Percentiles rank a stretch among this genome's conserved stretches.
These are phyloP conservation scores for Vanessa cardui DNA, from an alignment of 2,888 invertebrate species.

Conservation along the genomic window DNA sequence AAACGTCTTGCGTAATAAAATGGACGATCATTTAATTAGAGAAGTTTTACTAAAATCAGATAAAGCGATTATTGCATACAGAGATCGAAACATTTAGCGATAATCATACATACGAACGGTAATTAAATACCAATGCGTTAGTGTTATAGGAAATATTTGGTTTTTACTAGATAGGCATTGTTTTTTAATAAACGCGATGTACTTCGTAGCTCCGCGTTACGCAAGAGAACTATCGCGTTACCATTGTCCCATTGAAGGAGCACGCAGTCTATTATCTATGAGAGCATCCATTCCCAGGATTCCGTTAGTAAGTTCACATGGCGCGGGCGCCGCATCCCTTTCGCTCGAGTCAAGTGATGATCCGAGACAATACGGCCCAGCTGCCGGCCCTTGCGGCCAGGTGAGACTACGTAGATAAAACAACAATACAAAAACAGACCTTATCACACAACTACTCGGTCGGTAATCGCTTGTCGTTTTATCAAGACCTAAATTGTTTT, in stretches of 20 bases:
- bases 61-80: no score
- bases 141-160: background rate
- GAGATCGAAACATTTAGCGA: no score
- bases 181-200: background rate
- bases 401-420: conserved; percentile 54
- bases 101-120: no score
- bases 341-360: conserved; percentile 79
- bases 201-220: conserved; percentile 4
- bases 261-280: conserved; percentile 55
- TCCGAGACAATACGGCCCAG: conserved; percentile 66
- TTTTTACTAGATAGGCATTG: background rate
- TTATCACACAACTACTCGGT: conserved; percentile 37
- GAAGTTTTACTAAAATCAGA: no score
- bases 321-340: conserved; percentile 70
- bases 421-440: conserved; percentile 46
- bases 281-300: conserved; percentile 68
- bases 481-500: conserved; percentile 48
- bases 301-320: conserved; percentile 73
- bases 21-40: no score
- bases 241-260: conserved; percentile 56
- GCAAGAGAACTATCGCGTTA: conserved; percentile 56
- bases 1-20: no score
- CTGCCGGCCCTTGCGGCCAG: conserved; percentile 65
- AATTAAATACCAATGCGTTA: no score
- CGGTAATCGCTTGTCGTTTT: conserved; percentile 30